Evolutionary conservation across 2,113 vertebrate species (phyloP).

Genomic region (Mobula birostris): DNA sequence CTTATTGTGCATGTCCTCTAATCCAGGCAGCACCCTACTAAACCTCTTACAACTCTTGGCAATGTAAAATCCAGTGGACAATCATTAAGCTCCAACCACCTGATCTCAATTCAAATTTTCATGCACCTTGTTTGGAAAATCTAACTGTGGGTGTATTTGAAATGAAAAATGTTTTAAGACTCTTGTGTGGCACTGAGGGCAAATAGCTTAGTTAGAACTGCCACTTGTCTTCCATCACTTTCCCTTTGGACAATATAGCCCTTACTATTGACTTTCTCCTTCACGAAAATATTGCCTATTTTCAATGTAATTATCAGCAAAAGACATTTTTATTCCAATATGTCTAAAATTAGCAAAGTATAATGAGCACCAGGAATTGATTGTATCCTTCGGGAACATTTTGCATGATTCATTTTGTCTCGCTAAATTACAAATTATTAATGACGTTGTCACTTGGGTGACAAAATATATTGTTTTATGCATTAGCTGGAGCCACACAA

Average conservation of each 20-base stretch:
- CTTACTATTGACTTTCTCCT: background rate
- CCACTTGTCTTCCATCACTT: background rate
- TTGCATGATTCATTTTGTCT: background rate
- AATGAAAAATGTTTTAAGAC: background rate
- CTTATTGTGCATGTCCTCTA: too few species aligned
- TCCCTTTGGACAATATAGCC: background rate
- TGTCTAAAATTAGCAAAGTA: background rate
- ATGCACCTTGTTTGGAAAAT: background rate
- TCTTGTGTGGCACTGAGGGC: too few species aligned
- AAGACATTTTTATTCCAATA: background rate
- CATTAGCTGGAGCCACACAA: constrained; percentile 10
- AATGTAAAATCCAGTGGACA: background rate
- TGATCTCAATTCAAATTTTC: background rate
- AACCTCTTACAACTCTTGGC: background rate
- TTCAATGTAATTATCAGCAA: constrained; percentile 3
- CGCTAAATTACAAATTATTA: constrained; percentile 37
- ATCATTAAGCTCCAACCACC: background rate
- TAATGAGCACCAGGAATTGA: constrained; percentile 24
- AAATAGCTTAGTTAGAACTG: background rate
- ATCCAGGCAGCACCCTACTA: too few species aligned
- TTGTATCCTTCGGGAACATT: background rate
- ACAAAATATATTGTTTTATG: background rate
- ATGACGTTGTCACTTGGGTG: background rate
- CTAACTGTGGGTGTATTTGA: background rate
- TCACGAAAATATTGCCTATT: background rate